Evolutionary conservation across 2,888 invertebrate genomes (phyloP).

Genomic region (Sthenelais limicola): DNA sequence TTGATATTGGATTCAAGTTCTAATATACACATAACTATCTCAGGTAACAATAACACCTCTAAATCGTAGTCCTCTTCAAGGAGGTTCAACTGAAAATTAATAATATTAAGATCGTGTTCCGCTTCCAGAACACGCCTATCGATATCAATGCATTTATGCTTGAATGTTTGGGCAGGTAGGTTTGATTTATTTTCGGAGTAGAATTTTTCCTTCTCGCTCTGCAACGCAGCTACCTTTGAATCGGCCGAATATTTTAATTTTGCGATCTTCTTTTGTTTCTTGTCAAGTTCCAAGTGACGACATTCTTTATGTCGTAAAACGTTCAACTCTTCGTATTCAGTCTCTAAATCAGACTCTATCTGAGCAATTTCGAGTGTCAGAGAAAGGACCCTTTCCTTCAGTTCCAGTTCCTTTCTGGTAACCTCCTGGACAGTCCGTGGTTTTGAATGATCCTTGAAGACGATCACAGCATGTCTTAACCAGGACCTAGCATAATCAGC

Average conservation of each 20-base stretch:
- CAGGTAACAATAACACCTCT: slow-evolving; percentile 61
- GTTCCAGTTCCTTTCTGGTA: neutral
- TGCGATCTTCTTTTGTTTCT: slow-evolving; percentile 50
- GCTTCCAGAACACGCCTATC: slow-evolving; percentile 53
- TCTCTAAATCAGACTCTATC: slow-evolving; percentile 21
- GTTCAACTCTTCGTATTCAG: slow-evolving; percentile 28
- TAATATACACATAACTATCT: slow-evolving; percentile 61
- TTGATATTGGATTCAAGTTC: slow-evolving; percentile 57
- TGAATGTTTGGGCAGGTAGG: slow-evolving; percentile 41
- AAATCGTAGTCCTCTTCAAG: slow-evolving; percentile 60
- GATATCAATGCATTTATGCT: slow-evolving; percentile 42
- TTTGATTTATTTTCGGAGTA: slow-evolving; percentile 44
- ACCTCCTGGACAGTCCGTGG: slow-evolving; percentile 51
- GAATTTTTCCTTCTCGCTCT: slow-evolving; percentile 37
- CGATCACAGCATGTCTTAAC: too few species aligned
- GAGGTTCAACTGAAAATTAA: slow-evolving; percentile 59
- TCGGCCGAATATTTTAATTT: slow-evolving; percentile 48
- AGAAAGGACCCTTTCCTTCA: slow-evolving; percentile 21
- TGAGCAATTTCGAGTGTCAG: slow-evolving; percentile 35
- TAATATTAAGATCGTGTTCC: slow-evolving; percentile 56
- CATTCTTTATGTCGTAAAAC: slow-evolving; percentile 31
- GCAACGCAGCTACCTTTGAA: slow-evolving; percentile 41
- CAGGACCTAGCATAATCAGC: slow-evolving; percentile 64
- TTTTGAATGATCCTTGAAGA: too few species aligned
- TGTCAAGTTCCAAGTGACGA: slow-evolving; percentile 18